phyloP scores from a whole-genome alignment of 1,140 invertebrate species.

The Zaprionus ghesquierei region DNA sequence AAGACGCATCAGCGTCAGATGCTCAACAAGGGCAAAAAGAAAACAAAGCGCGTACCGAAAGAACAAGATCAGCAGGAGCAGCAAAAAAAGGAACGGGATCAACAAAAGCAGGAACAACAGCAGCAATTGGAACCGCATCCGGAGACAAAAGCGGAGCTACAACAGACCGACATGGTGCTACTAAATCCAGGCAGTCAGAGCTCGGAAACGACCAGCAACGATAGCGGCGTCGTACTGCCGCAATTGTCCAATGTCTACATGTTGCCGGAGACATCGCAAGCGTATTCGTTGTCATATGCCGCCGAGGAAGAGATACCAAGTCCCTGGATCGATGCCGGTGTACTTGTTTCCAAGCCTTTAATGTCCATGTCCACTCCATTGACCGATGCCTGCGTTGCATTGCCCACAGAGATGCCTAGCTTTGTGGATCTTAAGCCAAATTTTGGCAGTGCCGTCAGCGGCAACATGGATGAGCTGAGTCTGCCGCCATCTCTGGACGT shows the following conservation, averaged over 20 bases:
- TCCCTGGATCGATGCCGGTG: slow-evolving; percentile 88
- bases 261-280: slow-evolving; percentile 84
- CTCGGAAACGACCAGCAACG: slow-evolving; percentile 58
- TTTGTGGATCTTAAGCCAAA: slow-evolving; percentile 84
- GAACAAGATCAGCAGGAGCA: slow-evolving; percentile 16
- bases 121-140: background rate
- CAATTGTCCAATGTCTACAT: slow-evolving; percentile 55
- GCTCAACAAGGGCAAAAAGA: slow-evolving; percentile 64
- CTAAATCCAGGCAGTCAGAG: slow-evolving; percentile 53
- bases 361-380: slow-evolving; percentile 67
- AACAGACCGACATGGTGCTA: slow-evolving; percentile 42
- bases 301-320: slow-evolving; percentile 89
- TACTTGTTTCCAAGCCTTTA: slow-evolving; percentile 83
- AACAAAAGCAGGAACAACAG: slow-evolving; percentile 5
- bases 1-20: slow-evolving; percentile 85
- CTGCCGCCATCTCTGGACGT: slow-evolving; percentile 40
- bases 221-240: slow-evolving; percentile 58
- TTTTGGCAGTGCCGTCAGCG: slow-evolving; percentile 56
- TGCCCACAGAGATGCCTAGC: slow-evolving; percentile 89
- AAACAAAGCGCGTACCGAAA: slow-evolving; percentile 41
- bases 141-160: background rate
- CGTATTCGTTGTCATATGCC: slow-evolving; percentile 87
- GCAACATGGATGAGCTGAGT: slow-evolving; percentile 37
- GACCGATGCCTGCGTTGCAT: slow-evolving; percentile 83
- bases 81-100: slow-evolving; percentile 10